Conservation (phyloP, 2,797 vertebrate species). For the Oophaga sylvatica region DNA sequence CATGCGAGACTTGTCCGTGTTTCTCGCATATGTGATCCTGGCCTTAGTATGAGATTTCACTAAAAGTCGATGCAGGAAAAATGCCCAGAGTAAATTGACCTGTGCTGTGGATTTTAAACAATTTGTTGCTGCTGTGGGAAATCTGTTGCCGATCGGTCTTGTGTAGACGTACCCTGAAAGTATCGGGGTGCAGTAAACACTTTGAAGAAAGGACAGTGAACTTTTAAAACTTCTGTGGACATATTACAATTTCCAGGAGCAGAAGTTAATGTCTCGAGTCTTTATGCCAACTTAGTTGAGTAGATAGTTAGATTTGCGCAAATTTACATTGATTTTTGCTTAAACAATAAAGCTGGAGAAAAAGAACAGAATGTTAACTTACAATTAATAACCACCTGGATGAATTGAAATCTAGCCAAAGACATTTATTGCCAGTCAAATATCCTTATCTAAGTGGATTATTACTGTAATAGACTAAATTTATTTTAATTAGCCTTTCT, state of each 20-base stretch:
- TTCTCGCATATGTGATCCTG: too few relatives aligned
- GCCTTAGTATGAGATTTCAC: too few relatives aligned
- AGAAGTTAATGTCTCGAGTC: neutral
- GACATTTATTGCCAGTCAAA: constrained; percentile 45
- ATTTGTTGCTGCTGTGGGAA: too few relatives aligned
- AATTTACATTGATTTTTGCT: constrained; percentile 15
- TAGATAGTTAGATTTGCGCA: neutral
- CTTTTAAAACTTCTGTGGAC: neutral
- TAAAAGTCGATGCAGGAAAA: too few relatives aligned
- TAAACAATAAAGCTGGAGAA: constrained; percentile 34
- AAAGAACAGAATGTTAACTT: constrained; percentile 44
- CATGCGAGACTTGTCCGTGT: too few relatives aligned
- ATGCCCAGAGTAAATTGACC: too few relatives aligned
- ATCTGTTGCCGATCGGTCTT: too few relatives aligned
- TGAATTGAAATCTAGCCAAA: constrained; percentile 46
- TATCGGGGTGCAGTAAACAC: neutral
- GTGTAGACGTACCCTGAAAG: too few relatives aligned
- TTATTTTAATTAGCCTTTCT: constrained; percentile 52
- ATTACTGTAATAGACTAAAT: constrained; percentile 52
- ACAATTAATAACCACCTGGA: constrained; percentile 45
- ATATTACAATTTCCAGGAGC: neutral
- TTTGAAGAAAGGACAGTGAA: neutral
- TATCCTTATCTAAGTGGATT: constrained; percentile 52
- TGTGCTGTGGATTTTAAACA: too few relatives aligned
- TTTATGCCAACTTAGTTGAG: too few relatives aligned